Conservation (phyloP, 2,113 vertebrate genomes). For the Malurus melanocephalus region DNA sequence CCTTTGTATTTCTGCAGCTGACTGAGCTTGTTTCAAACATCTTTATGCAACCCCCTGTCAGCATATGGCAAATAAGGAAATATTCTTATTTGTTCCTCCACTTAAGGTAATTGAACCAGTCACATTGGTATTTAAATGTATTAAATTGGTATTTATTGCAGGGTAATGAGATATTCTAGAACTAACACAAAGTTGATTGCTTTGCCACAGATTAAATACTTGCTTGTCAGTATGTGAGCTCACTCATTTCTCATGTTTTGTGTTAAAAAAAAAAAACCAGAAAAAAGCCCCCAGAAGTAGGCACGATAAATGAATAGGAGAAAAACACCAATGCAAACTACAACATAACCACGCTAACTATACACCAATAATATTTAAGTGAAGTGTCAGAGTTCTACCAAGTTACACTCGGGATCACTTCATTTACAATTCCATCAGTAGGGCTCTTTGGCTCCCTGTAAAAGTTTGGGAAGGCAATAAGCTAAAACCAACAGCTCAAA, state of each 20-base stretch:
- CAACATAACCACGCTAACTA: not conserved
- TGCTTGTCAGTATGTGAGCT: not conserved
- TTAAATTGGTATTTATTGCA: conserved; percentile 40
- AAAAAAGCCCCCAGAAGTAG: not conserved
- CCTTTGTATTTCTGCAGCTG: conserved; percentile 62
- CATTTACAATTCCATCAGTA: not conserved
- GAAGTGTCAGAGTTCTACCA: not conserved
- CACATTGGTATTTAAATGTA: conserved; percentile 26
- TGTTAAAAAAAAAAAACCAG: no score
- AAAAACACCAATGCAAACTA: not conserved
- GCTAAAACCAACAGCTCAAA: not conserved
- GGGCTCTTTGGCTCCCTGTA: not conserved
- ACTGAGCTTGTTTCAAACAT: conserved; percentile 55
- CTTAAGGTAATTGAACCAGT: conserved; percentile 19
- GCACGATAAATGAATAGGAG: not conserved
- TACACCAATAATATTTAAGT: not conserved
- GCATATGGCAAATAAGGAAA: conserved; percentile 55
- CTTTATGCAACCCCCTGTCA: conserved; percentile 42
- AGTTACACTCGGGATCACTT: not conserved
- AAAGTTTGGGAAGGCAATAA: conserved; percentile 3
- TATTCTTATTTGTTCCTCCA: conserved; percentile 49
- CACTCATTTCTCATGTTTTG: not conserved
- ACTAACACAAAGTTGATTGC: conserved; percentile 25
- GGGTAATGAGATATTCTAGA: conserved; percentile 52
- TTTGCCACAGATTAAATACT: conserved; percentile 42